These are phyloP conservation scores for Meloidogyne floridensis DNA, from an alignment of 1,140 invertebrate genomes.

Conservation along the genomic window DNA sequence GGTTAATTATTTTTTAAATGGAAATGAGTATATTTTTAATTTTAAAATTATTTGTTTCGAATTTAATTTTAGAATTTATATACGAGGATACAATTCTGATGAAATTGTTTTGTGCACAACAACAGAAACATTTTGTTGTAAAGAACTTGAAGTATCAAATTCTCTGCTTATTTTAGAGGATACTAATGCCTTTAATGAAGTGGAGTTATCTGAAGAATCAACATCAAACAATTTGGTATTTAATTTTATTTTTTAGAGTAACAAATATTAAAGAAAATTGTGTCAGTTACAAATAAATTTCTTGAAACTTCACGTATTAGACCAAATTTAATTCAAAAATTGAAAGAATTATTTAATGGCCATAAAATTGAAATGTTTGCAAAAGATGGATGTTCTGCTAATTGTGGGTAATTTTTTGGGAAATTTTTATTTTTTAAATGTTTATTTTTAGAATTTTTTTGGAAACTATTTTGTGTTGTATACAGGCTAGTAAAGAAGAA, in stretches of 20 bases:
- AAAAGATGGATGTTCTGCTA: no score
- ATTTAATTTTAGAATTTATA: no score
- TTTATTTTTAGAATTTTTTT: no score
- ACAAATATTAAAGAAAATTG: neutral
- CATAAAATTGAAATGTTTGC: neutral
- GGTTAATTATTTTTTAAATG: no score
- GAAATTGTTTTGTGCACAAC: slow-evolving; percentile 9
- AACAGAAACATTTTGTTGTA: neutral
- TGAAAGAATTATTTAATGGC: slow-evolving; percentile 1
- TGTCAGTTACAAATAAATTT: slow-evolving; percentile 12
- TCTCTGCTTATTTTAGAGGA: slow-evolving; percentile 5
- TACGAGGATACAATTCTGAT: slow-evolving; percentile 12
- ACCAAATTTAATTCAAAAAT: neutral
- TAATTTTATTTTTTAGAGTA: neutral
- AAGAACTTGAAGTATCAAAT: slow-evolving; percentile 20
- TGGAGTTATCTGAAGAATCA: neutral
- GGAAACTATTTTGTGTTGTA: no score
- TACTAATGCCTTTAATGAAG: neutral
- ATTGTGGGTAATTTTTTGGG: no score
- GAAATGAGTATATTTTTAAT: no score
- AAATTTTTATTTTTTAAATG: no score
- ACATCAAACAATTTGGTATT: no score
- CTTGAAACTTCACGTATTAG: neutral
- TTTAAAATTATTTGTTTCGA: no score
- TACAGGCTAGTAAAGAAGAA: no score